Evolutionary conservation across 2,888 invertebrate species (phyloP), one percentile per base, ranked within the genome.

Genomic region (Encarsia formosa): DNA sequence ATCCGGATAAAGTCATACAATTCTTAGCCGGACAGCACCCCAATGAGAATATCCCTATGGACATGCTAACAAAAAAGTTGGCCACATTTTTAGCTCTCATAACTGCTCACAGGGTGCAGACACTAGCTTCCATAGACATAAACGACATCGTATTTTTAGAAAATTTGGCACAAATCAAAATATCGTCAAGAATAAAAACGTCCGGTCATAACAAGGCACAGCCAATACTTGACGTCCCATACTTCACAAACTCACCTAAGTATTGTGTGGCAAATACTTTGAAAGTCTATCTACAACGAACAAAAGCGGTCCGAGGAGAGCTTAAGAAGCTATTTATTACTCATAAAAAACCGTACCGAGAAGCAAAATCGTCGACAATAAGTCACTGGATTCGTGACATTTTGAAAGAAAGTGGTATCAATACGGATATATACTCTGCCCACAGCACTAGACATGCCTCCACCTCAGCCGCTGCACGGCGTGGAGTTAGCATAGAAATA

Each of bases 361-460:
- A n/a, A n/a, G n/a, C n/a, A n/a, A n/a, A n/a, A n/a, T n/a, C n/a
- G n/a, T n/a, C n/a, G n/a, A n/a, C n/a, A n/a, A n/a, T n/a, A n/a
- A n/a, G 44, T 31, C 20, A 48, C 6, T 56, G 48, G 56, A 50
- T 50, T 16, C 43, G 41, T 24, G 20, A 34, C 15, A 39, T 50
- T 1, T 19, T 57, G 8, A 8, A 20, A 19, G 11, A 43, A 19
- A 49, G 47, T 34, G 41, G 41, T 4, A 43, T 53, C 16, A 35
- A 42, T 19, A n/a, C 22, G 3, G 5, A 20, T 4, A 13, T 23
- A 13, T 52, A 52, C 20, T 43, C 37, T 22, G 52, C 45, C 13
- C 51, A 51, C 22, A 51, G 46, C 18, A 51, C 51, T 29, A 40
- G 49, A 46, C 54, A 56, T 19, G 52, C 56, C 15, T 16, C 49